phyloP scores from a whole-genome alignment of 2,888 invertebrate species.

The Liodrosophila aerea region DNA sequence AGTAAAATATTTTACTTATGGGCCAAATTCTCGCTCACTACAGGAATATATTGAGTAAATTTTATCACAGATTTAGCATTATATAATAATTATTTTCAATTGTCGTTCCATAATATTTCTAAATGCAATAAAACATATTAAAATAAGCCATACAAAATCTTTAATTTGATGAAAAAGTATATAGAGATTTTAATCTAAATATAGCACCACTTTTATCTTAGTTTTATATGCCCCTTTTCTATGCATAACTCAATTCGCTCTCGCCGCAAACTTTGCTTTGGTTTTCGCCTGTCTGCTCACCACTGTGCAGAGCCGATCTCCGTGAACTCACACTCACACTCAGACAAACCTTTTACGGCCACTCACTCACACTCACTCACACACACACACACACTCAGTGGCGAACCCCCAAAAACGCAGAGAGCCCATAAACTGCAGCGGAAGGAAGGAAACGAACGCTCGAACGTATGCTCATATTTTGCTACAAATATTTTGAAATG shows the following conservation, averaged over 20 bases:
- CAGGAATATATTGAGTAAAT: too few relatives aligned
- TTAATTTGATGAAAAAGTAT: too few relatives aligned
- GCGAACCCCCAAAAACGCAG: conserved; percentile 5
- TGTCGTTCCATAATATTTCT: too few relatives aligned
- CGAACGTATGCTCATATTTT: conserved; percentile 72
- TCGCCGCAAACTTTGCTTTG: background rate
- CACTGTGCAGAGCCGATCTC: conserved; percentile 72
- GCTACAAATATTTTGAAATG: conserved; percentile 50
- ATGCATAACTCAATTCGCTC: background rate
- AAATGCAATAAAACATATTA: too few relatives aligned
- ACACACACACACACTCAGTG: conserved; percentile 15
- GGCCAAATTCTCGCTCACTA: too few relatives aligned
- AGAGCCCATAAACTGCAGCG: conserved; percentile 52
- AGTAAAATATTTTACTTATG: background rate
- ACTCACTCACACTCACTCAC: conserved; percentile 47
- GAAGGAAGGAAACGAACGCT: conserved; percentile 65
- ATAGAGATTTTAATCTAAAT: too few relatives aligned
- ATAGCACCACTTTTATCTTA: background rate
- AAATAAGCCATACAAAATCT: too few relatives aligned
- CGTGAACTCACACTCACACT: conserved; percentile 48
- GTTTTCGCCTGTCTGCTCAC: conserved; percentile 3
- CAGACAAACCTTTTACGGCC: conserved; percentile 50
- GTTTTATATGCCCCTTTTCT: too few relatives aligned
- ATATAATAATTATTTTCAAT: too few relatives aligned
- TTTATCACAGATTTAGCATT: too few relatives aligned